Base-by-base conservation (phyloP, 2,888 invertebrate genomes). In the Onchidella celtica region DNA sequence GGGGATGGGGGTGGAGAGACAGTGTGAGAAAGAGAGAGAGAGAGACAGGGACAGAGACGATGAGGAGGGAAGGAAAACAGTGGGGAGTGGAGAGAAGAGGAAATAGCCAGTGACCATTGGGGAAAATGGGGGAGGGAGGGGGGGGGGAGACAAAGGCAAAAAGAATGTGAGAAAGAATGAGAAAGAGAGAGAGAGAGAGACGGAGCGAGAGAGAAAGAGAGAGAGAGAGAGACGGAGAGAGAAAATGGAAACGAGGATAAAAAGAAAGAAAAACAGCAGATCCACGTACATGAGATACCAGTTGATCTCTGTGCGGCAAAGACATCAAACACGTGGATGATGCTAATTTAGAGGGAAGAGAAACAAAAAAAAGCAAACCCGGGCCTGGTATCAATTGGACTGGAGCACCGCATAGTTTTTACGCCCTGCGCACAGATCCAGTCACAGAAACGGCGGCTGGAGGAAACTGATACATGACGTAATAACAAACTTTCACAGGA, bases 21-120 rank as follows among this genome's bases (percentile, higher is more conserved):
- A 27, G n/a, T 55, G 40, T 21, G 34, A n/a, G 3, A 21, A 27
- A 55, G 29, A 34, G 29, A 77, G 40, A 55, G 11, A 21, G 47
- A 66, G 55, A 55, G 47, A 68, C 32, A 47, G 55, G 68, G 77
- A 24, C 34, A 77, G 66, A 55, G 68, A 34, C 57, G 32, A 24
- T 29, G 68, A 32, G 55, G 32, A n/a, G 66, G 77, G 68, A 36
- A 57, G 57, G 32, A 34, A 36, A 34, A 63, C 32, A 63, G 63
- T 34, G 63, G 34, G 32, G 24, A 36, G 38, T 36, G 57, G 29
- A 21, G 38, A 11, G 32, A 27, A 24, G 55, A 55, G 32, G 36
- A 17, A 34, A 57, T 36, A 36, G 29, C 4, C 11, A 24, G n/a
- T n/a, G 40, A n/a, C 57, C 32, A 55, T 36, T 17, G 34, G 68